Conservation (phyloP, 2,888 invertebrate genomes). For the Oscheius sp. region DNA sequence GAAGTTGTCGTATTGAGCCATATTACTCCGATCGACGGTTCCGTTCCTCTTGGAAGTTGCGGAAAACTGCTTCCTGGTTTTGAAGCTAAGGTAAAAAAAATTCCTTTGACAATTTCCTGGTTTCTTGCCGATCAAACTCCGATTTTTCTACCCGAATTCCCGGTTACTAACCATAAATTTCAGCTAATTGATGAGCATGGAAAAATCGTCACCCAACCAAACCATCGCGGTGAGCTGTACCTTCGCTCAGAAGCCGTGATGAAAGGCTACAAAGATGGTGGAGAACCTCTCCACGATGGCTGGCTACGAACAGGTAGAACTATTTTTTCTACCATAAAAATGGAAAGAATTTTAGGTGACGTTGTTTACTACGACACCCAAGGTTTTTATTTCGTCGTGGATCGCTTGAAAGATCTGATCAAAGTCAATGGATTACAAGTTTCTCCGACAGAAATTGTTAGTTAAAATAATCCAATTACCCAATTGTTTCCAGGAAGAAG, state of each 20-base stretch:
- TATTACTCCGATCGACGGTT: constrained; percentile 48
- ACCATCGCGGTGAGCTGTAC: constrained; percentile 84
- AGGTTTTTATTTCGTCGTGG: constrained; percentile 84
- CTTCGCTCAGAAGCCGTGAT: constrained; percentile 85
- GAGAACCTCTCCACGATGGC: constrained; percentile 80
- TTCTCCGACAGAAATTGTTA: constrained; percentile 70
- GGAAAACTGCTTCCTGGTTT: constrained; percentile 61
- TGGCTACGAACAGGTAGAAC: constrained; percentile 80
- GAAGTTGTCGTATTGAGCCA: constrained; percentile 64
- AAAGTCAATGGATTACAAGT: constrained; percentile 90
- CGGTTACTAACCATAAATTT: neutral
- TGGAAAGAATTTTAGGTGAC: constrained; percentile 81
- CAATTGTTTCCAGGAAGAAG: constrained; percentile 79
- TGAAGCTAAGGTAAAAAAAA: constrained; percentile 55
- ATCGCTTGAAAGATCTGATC: constrained; percentile 88
- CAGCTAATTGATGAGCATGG: constrained; percentile 1
- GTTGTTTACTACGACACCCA: constrained; percentile 85
- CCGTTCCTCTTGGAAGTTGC: constrained; percentile 53
- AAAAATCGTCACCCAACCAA: constrained; percentile 76
- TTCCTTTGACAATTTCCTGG: too few species aligned
- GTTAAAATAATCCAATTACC: neutral
- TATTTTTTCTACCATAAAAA: neutral
- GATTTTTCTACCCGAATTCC: too few species aligned
- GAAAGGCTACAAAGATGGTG: constrained; percentile 80
- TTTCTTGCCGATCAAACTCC: neutral